Evolutionary conservation across 92 coral and sea anemone species (phyloP).

Genomic region (Palythoa grandis): DNA sequence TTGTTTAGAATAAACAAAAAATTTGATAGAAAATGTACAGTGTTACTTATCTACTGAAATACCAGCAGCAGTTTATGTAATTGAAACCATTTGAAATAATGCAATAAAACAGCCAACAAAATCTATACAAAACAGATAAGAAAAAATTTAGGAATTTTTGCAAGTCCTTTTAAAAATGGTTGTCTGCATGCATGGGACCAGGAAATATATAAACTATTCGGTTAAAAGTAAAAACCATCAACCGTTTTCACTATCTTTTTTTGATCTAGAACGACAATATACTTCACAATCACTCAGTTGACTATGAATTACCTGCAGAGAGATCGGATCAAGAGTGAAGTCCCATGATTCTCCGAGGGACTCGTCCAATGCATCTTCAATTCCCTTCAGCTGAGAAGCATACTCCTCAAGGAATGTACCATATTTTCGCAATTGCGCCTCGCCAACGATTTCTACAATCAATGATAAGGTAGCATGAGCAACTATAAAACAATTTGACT

Average conservation of each 20-base stretch:
- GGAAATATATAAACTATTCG: no score
- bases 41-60: no score
- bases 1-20: no score
- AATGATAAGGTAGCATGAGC: not conserved
- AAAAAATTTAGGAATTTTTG: no score
- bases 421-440: slow-evolving; percentile 90
- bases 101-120: no score
- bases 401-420: slow-evolving; percentile 95
- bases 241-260: not conserved
- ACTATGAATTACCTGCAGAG: slow-evolving; percentile 71
- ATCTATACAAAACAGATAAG: no score
- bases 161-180: no score
- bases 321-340: slow-evolving; percentile 92
- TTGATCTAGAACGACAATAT: not conserved
- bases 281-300: not conserved
- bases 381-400: slow-evolving; percentile 88
- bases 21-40: no score
- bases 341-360: slow-evolving; percentile 98
- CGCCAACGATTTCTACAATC: slow-evolving; percentile 87
- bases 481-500: not conserved
- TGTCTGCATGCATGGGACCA: no score
- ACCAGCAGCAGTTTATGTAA: no score
- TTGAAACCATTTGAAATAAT: no score
- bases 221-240: no score
- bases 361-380: slow-evolving; percentile 96